Conservation (phyloP, 2,888 invertebrate species). For the Drosophila diplacantha region DNA sequence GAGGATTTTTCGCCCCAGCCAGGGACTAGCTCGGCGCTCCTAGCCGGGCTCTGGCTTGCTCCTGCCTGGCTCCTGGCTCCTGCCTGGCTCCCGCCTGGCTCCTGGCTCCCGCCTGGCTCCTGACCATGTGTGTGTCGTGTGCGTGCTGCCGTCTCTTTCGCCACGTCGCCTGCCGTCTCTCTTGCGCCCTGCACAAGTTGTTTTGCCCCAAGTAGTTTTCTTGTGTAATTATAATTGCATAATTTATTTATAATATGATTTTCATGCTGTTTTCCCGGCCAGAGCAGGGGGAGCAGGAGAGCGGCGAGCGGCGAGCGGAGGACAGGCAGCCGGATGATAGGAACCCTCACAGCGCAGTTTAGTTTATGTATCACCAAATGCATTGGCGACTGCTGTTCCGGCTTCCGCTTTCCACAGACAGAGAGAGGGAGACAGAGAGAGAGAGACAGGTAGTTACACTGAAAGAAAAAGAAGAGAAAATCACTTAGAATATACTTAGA, state of each 20-base stretch:
- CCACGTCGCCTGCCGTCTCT: conserved; percentile 1
- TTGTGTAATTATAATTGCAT: conserved; percentile 73
- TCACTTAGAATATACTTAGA: neutral
- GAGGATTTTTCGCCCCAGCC: conserved; percentile 55
- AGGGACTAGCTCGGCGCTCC: conserved; percentile 26
- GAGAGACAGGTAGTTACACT: too few relatives aligned
- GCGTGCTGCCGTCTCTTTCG: conserved; percentile 6
- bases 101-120: conserved; percentile 2
- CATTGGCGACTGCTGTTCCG: conserved; percentile 48
- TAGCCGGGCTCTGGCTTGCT: conserved; percentile 5
- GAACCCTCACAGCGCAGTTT: conserved; percentile 39
- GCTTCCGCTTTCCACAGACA: neutral
- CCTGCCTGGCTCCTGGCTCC: conserved; percentile 7
- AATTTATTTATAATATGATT: conserved; percentile 73
- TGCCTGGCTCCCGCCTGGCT: conserved; percentile 1
- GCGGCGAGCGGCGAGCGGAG: too few relatives aligned
- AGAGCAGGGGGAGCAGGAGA: neutral
- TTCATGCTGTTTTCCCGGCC: conserved; percentile 66
- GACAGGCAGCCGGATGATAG: conserved; percentile 13
- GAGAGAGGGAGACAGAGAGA: too few relatives aligned
- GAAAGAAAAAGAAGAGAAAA: neutral
- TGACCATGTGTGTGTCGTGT: conserved; percentile 21
- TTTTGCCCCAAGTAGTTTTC: conserved; percentile 73
- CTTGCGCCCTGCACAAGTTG: conserved; percentile 38
- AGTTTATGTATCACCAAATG: conserved; percentile 58